phyloP scores from a whole-genome alignment of 2,888 invertebrate genomes.

The Zygaena filipendulae region DNA sequence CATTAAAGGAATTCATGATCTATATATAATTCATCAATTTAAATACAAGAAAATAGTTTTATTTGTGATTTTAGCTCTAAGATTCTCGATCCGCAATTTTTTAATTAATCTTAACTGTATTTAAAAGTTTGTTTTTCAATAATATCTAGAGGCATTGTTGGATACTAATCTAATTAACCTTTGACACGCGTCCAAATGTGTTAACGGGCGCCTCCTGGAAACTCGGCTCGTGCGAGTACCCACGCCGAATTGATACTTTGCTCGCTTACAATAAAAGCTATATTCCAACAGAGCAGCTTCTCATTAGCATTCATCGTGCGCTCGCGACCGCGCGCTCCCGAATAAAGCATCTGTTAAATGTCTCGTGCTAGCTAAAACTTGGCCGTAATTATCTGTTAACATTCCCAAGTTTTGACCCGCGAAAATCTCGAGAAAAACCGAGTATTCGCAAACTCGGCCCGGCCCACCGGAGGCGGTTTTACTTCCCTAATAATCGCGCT shows the following conservation, averaged over 20 bases:
- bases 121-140: no score
- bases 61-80: no score
- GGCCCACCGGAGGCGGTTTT: slow-evolving; percentile 59
- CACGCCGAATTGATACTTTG: slow-evolving; percentile 32
- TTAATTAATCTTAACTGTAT: no score
- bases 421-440: slow-evolving; percentile 51
- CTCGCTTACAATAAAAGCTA: slow-evolving; percentile 27
- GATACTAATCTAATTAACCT: slow-evolving; percentile 65
- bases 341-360: slow-evolving; percentile 69
- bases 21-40: no score
- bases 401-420: slow-evolving; percentile 66
- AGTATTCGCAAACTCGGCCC: slow-evolving; percentile 39
- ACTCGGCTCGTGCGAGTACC: slow-evolving; percentile 23
- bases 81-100: no score
- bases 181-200: slow-evolving; percentile 64
- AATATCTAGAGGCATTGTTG: no score
- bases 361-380: slow-evolving; percentile 66
- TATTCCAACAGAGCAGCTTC: slow-evolving; percentile 30
- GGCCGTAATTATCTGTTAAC: slow-evolving; percentile 68
- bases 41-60: no score
- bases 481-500: slow-evolving; percentile 62
- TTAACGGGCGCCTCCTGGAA: slow-evolving; percentile 54
- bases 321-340: slow-evolving; percentile 59
- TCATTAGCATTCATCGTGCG: slow-evolving; percentile 66
- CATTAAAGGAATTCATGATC: no score